Base-by-base conservation (phyloP, 1,140 invertebrate species). In the Papilio polytes region DNA sequence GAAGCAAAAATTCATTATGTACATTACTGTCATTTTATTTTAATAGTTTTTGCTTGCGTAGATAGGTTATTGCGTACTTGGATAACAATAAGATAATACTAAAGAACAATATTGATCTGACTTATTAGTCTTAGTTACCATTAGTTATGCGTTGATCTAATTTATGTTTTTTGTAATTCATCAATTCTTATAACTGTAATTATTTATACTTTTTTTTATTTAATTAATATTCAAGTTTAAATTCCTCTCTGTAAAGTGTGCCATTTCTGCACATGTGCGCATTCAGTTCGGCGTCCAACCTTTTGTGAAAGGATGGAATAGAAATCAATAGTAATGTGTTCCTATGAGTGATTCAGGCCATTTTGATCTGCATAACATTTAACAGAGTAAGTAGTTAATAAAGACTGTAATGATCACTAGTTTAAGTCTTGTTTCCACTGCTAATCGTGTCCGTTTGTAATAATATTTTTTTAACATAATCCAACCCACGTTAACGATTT, bases 261-360 rank as follows among this genome's bases (percentile, higher is more conserved):
- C 87, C 85, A 85, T 85, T 86, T 85, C 84, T 90, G 92, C 92
- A 92, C 92, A 92, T 94, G 91, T 90, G 89, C 88, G 86, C 89
- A 85, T 91, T 89, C 86, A 86, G 85, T 90, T 88, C 87, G 86
- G 85, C 85, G 83, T 80, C 80, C 85, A 88, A 85, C 83, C 85
- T 86, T 86, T 82, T 88, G 82, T 87, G 86, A 82, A 88, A 83
- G 81, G 87, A 85, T 86, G 87, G 86, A 89, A 90, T 89, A 87
- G 85, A 90, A 90, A 94, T 94, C 91, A 87, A 92, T 94, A 83
- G 81, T 80, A 85, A 83, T 85, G 86, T 87, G 88, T 86, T 88
- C 91, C 87, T 91, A 91, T 83, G 83, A 78, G 87, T 88, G 83
- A 90, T 87, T 87, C 89, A 89, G 88, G 87, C 88, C 88, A 78